phyloP scores from a whole-genome alignment of 2,797 vertebrate genomes.

The Epinephelus malabaricus region DNA sequence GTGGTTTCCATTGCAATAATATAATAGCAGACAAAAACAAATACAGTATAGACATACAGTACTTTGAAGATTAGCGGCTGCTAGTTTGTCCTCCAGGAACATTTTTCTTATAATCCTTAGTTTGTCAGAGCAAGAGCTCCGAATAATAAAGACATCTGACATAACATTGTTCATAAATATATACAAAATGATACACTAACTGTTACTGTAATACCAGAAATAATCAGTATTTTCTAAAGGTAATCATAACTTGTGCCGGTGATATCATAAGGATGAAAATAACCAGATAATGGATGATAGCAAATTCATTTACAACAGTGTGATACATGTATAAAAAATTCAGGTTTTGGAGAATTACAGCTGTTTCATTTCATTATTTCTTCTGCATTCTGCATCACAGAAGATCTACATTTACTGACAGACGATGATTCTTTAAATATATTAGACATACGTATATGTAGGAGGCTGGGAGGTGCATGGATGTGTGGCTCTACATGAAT shows the following conservation, averaged over 20 bases:
- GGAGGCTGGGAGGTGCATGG: neutral
- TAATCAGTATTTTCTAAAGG: neutral
- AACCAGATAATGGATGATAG: neutral
- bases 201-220: neutral
- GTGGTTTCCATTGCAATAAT: constrained; percentile 51
- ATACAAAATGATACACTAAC: neutral
- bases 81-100: constrained; percentile 22
- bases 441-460: constrained; percentile 24
- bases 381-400: neutral
- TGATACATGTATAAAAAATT: too few species aligned
- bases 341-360: too few species aligned
- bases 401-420: neutral
- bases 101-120: constrained; percentile 24
- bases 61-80: constrained; percentile 46
- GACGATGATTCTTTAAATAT: neutral
- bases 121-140: constrained; percentile 8
- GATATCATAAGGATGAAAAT: neutral
- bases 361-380: neutral
- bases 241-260: neutral
- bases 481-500: constrained; percentile 3
- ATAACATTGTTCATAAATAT: neutral
- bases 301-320: neutral
- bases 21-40: constrained; percentile 44
- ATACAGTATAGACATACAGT: constrained; percentile 47
- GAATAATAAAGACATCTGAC: constrained; percentile 19